Conservation (phyloP, 1,140 invertebrate genomes). For the Drosophila funebris region DNA sequence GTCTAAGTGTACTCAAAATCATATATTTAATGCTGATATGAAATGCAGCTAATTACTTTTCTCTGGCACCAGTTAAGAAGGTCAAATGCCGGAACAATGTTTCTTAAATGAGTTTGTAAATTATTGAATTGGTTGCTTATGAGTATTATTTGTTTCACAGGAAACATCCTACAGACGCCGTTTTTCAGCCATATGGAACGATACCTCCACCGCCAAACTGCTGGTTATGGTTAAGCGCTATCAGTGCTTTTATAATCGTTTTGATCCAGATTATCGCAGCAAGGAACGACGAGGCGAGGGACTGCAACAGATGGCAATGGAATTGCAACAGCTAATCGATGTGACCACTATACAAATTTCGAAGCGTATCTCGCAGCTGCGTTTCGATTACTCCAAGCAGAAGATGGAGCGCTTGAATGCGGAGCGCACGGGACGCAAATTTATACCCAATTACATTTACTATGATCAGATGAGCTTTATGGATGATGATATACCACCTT, state of each 20-base stretch:
- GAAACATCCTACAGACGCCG: conserved; percentile 75
- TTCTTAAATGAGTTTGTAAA: no score
- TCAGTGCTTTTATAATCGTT: conserved; percentile 78
- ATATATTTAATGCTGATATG: no score
- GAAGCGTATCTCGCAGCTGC: conserved; percentile 76
- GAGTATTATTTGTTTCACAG: conserved; percentile 18
- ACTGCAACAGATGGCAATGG: conserved; percentile 72
- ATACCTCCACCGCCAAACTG: conserved; percentile 72
- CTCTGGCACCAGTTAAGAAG: no score
- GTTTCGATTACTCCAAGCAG: conserved; percentile 79
- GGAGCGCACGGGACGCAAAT: conserved; percentile 64
- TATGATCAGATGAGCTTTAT: conserved; percentile 79
- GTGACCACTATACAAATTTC: conserved; percentile 79
- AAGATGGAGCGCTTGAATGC: conserved; percentile 71
- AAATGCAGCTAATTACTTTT: no score
- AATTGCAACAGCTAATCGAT: conserved; percentile 71
- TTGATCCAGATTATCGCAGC: conserved; percentile 77
- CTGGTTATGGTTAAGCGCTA: conserved; percentile 69
- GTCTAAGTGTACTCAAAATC: no score
- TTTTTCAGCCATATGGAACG: conserved; percentile 79
- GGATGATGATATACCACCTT: conserved; percentile 78
- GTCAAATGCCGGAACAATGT: no score
- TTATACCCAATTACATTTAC: conserved; percentile 71
- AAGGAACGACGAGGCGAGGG: conserved; percentile 78
- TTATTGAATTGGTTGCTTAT: not conserved